A percentile compares a stretch with the other conserved stretches of the same genome.
phyloP scores from a whole-genome alignment of 2,888 invertebrate species.

The Lissocephala sabroskyi region DNA sequence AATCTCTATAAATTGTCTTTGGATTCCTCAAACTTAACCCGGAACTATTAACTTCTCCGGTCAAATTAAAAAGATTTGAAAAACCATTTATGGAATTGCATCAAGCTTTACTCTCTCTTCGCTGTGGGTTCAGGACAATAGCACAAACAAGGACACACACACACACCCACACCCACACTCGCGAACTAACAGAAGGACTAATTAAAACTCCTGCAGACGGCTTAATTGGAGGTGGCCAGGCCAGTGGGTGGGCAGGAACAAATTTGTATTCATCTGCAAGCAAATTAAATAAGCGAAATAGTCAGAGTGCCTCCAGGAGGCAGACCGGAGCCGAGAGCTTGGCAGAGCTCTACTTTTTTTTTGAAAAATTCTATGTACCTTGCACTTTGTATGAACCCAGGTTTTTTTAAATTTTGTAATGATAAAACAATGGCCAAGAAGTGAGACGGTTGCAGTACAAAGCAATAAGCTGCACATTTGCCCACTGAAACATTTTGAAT shows the following conservation, averaged over 20 bases:
- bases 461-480: conserved; percentile 48
- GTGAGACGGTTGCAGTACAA: conserved; percentile 32
- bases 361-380: too few species aligned
- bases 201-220: conserved; percentile 46
- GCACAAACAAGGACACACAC: conserved; percentile 34
- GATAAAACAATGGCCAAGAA: conserved; percentile 19
- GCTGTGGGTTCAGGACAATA: conserved; percentile 37
- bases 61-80: not conserved
- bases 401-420: conserved; percentile 9
- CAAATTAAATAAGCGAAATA: conserved; percentile 48
- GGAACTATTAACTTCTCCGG: too few species aligned
- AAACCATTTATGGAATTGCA: too few species aligned
- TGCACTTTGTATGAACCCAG: too few species aligned
- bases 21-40: too few species aligned
- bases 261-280: conserved; percentile 24
- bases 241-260: conserved; percentile 10
- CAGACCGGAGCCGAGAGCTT: too few species aligned
- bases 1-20: too few species aligned
- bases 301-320: conserved; percentile 15
- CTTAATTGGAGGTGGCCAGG: conserved; percentile 7
- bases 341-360: too few species aligned
- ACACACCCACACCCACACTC: conserved; percentile 8
- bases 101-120: conserved; percentile 27
- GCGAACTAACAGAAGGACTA: conserved; percentile 26
- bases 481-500: conserved; percentile 37